A percentile compares a stretch with the other conserved stretches of the same genome.
These are phyloP conservation scores for Cochlearius cochlearius DNA, from an alignment of 2,113 vertebrate species.

Conservation along the genomic window DNA sequence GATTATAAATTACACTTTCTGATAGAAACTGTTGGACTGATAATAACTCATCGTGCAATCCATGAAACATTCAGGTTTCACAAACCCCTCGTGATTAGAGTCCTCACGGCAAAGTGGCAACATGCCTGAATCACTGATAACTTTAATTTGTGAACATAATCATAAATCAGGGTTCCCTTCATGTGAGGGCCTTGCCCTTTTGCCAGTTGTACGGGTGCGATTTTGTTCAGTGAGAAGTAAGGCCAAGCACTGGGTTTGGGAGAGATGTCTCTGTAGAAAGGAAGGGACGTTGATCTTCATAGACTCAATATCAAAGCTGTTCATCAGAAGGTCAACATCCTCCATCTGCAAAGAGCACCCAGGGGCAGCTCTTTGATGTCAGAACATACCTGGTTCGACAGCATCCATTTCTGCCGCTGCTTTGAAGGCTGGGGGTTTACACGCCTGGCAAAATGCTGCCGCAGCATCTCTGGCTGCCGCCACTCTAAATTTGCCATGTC, in stretches of 20 bases:
- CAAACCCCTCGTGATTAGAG: constrained; percentile 21
- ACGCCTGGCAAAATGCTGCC: not conserved
- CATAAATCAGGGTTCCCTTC: constrained; percentile 32
- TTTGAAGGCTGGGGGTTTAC: not conserved
- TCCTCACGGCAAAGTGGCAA: constrained; percentile 11
- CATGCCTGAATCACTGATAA: not conserved
- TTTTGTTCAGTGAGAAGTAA: not conserved
- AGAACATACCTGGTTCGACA: not conserved
- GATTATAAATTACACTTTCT: constrained; percentile 39
- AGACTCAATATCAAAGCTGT: not conserved
- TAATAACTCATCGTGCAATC: constrained; percentile 4
- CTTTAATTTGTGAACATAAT: constrained; percentile 23
- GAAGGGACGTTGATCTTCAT: not conserved
- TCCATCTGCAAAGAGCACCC: constrained; percentile 10
- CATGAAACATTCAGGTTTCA: constrained; percentile 11
- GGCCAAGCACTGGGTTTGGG: not conserved
- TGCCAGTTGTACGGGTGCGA: not conserved
- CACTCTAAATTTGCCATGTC: not conserved
- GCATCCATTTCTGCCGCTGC: not conserved
- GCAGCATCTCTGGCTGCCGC: not conserved
- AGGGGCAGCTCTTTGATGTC: not conserved
- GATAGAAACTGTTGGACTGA: not conserved
- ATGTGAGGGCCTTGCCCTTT: not conserved
- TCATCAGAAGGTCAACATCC: not conserved
- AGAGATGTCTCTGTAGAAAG: not conserved